phyloP scores from a whole-genome alignment of 2,113 vertebrate genomes.

The Actenoides lindsayi region DNA sequence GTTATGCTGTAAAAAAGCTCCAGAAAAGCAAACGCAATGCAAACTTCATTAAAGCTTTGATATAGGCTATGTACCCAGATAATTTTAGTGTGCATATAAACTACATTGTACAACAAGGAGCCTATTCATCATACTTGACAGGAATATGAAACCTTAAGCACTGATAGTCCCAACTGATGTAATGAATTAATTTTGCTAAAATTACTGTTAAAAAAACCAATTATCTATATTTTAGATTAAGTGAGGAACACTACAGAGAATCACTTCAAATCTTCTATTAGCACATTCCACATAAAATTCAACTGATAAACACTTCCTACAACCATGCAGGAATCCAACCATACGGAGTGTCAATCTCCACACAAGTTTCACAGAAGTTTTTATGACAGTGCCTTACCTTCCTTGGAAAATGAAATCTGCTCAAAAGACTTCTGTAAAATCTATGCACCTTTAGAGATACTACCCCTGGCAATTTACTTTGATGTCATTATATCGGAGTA shows the following conservation, averaged over 20 bases:
- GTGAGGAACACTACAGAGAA: not conserved
- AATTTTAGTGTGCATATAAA: not conserved
- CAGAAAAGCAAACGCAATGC: not conserved
- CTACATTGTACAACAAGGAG: not conserved
- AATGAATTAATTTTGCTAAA: not conserved
- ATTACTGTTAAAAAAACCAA: not conserved
- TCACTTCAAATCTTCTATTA: not conserved
- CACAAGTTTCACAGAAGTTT: rapidly evolving
- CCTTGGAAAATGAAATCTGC: not conserved
- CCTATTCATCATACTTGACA: not conserved
- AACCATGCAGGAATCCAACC: not conserved
- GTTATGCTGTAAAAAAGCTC: not conserved
- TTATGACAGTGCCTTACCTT: not conserved
- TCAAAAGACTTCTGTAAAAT: not conserved
- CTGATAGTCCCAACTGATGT: not conserved
- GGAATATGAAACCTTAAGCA: not conserved
- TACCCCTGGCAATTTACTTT: not conserved
- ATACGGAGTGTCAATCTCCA: not conserved
- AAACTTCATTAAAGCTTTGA: not conserved
- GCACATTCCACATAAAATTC: not conserved
- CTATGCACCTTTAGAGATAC: not conserved
- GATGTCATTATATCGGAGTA: not conserved
- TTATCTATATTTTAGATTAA: not conserved
- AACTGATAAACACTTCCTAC: not conserved
- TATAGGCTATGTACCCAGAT: not conserved